Evolutionary conservation across 2,797 vertebrate genomes (phyloP), one percentile per base, ranked within the genome.

Genomic region (Enteromius argenteus): DNA sequence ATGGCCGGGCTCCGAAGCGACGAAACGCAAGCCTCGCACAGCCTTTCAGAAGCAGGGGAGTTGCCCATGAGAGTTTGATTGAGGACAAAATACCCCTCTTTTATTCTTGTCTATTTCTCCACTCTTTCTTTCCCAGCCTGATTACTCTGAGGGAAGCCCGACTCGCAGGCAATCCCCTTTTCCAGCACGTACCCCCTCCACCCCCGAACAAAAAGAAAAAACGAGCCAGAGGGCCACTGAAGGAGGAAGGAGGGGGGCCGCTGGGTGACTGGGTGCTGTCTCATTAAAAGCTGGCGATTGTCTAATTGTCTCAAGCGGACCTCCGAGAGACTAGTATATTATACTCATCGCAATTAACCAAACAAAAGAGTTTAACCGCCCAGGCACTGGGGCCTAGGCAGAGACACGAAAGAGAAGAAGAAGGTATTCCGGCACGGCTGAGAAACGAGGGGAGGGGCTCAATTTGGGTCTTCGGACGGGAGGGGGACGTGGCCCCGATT

Each of bases 271-370:
- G 96, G 96, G 96, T 96, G 96, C 96, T 97, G 97, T 97, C 97
- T 99, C 97, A 99, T 99, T 99, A 99, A 99, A 99, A 97, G 97
- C 97, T 97, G 97, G 96, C 97, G 97, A 98, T 98, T 98, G 97
- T 99, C 98, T 97, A 98, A 98, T 99, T 97, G 97, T 99, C 97
- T 98, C 96, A 95, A 94, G 95, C 93, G 89, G 97, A 98, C 97
- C 97, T 97, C 97, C 94, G 97, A 99, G 97, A 98, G 97, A 97
- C 97, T 97, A 97, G 96, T 97, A 99, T 97, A 99, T 98, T 98
- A 99, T 98, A 97, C 98, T 98, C 97, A 98, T 98, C 97, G 97
- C 97, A 99, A 99, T 99, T 99, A 99, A 97, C 95, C 94, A 97
- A 97, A 99, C 98, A 99, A 99, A 99, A 97, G 97, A 97, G 95